A percentile compares a stretch with the other conserved stretches of the same genome.
Evolutionary conservation across 2,888 invertebrate genomes (phyloP).

Genomic region (Pyrrhosoma nymphula): DNA sequence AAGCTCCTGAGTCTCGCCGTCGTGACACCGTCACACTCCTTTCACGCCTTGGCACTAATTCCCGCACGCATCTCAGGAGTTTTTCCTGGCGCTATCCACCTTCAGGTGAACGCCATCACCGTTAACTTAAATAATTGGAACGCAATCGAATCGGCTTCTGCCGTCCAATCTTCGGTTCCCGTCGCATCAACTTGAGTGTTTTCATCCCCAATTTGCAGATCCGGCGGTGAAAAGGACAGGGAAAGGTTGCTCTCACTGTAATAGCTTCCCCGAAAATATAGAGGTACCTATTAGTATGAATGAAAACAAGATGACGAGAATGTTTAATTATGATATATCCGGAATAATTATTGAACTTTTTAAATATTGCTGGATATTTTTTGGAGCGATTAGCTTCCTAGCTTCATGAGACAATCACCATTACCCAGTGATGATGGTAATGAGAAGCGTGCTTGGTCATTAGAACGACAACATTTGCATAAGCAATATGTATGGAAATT

Average conservation of each 20-base stretch:
- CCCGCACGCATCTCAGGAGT: background rate
- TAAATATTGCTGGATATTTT: background rate
- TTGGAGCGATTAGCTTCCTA: background rate
- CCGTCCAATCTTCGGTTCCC: slow-evolving; percentile 31
- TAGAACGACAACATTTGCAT: slow-evolving; percentile 12
- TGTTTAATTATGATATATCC: slow-evolving; percentile 22
- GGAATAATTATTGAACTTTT: slow-evolving; percentile 7
- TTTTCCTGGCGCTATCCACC: background rate
- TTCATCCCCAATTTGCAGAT: slow-evolving; percentile 23
- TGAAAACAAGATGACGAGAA: background rate
- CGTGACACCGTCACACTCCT: slow-evolving; percentile 15
- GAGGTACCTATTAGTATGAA: slow-evolving; percentile 33
- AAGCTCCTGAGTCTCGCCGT: background rate
- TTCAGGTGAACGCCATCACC: background rate
- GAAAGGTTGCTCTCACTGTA: slow-evolving; percentile 11
- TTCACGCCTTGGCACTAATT: background rate
- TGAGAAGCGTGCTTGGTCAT: background rate
- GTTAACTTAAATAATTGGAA: slow-evolving; percentile 40
- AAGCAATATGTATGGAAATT: slow-evolving; percentile 31
- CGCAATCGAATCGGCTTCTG: slow-evolving; percentile 12
- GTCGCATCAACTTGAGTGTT: background rate
- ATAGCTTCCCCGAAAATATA: background rate
- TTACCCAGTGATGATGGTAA: background rate
- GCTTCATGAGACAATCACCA: background rate
- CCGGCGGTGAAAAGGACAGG: background rate